Base-by-base conservation (phyloP, 2,797 vertebrate species). In the Alcedo quadribrachys region DNA sequence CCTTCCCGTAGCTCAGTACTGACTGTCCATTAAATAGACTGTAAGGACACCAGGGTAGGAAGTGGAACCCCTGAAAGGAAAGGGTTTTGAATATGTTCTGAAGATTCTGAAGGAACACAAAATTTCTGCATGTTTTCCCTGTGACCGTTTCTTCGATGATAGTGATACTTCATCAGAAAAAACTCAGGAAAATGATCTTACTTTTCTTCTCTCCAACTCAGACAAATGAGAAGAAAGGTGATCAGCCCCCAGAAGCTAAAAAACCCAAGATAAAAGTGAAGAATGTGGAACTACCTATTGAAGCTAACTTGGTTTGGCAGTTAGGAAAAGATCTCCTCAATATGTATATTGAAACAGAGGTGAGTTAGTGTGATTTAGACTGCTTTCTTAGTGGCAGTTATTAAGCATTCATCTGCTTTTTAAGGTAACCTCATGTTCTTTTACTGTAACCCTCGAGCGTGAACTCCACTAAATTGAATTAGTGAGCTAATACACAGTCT, bases 191-290 rank as follows among this genome's bases (percentile, higher is more conserved):
- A 92, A 60, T 89, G 3, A 93, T 22, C 28, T 19, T 74, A 69
- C 91, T 94, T 71, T 77, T 94, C 62, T 87, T 90, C 65, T 95
- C 33, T 95, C 87, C 46, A 95, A 85, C 77, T 87, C 90, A 98
- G 98, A 97, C 94, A 94, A 97, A 96, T 90, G 98, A 98, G 94
- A 98, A 97, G 94, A 98, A 97, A 96, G 93, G 95, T 79, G 98
- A 98, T 94, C 98, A 98, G 75, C 98, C 98, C 71, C 97, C 98
- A 75, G 97, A 98, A 96, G 97, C 98, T 73, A 98, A 98, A 96
- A 98, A 98, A 89, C 97, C 97, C 73, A 98, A 98, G 96, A 98
- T 98, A 92, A 98, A 98, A 95, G 97, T 98, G 90, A 98, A 98
- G 87, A 98, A 98, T 67, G 97, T 98, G 76, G 97, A 98, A 50